Percentiles rank a stretch among this genome's conserved stretches.
These are phyloP conservation scores for Microctenopoma steveboyesi DNA, from an alignment of 2,797 vertebrate species.

Conservation along the genomic window DNA sequence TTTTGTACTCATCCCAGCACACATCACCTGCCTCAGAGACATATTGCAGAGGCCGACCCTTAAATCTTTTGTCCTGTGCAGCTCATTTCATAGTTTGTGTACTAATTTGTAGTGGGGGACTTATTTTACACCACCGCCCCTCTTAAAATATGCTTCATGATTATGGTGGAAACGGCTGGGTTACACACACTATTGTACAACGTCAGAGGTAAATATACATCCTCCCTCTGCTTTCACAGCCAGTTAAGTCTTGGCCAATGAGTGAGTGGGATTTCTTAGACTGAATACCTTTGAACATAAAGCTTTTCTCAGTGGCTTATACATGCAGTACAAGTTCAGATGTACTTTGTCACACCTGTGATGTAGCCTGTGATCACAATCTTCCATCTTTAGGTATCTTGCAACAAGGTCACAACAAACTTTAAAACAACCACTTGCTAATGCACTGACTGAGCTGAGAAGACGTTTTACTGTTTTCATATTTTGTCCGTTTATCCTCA, in stretches of 20 bases:
- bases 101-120: conserved; percentile 55
- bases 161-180: conserved; percentile 40
- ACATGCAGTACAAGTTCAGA: conserved; percentile 2
- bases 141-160: conserved; percentile 42
- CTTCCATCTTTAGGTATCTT: conserved; percentile 28
- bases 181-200: conserved; percentile 45
- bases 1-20: conserved; percentile 56
- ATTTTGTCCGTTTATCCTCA: conserved; percentile 35
- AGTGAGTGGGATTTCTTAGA: conserved; percentile 17
- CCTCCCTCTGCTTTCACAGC: conserved; percentile 16
- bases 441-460: conserved; percentile 45
- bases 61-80: conserved; percentile 40
- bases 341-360: conserved; percentile 8
- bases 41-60: conserved; percentile 43
- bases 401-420: conserved; percentile 34
- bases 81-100: conserved; percentile 39
- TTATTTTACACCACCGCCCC: conserved; percentile 40
- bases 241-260: conserved; percentile 12
- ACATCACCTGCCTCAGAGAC: conserved; percentile 53
- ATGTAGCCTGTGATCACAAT: conserved; percentile 22
- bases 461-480: conserved; percentile 18
- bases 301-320: conserved; percentile 31
- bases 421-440: conserved; percentile 16
- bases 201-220: conserved; percentile 13
- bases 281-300: conserved; percentile 44